phyloP scores from a whole-genome alignment of 2,113 vertebrate genomes.

The Dipodomys merriami region DNA sequence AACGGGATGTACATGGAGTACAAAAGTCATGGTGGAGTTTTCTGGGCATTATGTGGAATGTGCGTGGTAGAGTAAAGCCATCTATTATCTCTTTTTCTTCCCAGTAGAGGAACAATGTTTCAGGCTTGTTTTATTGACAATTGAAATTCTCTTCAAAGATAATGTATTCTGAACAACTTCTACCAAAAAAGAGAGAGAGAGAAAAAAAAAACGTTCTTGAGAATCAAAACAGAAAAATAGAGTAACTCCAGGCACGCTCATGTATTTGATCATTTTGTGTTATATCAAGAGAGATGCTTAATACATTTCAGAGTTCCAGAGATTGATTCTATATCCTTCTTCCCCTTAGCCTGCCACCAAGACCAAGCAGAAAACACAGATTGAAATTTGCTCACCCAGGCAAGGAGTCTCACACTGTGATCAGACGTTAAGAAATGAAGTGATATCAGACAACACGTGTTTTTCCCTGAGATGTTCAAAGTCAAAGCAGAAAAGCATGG shows the following conservation, averaged over 20 bases:
- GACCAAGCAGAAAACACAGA: not conserved
- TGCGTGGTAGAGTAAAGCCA: not conserved
- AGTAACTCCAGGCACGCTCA: conserved; percentile 39
- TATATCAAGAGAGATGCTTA: conserved; percentile 62
- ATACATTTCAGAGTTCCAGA: conserved; percentile 38
- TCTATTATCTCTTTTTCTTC: conserved; percentile 38
- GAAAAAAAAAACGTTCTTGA: conserved; percentile 66
- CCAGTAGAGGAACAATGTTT: conserved; percentile 44
- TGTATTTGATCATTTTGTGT: conserved; percentile 67
- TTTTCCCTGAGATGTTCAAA: not conserved
- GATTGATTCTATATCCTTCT: not conserved
- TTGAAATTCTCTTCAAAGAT: conserved; percentile 78
- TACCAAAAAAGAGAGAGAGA: not conserved
- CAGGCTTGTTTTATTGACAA: conserved; percentile 76
- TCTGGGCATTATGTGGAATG: not conserved
- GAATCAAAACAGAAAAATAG: conserved; percentile 75
- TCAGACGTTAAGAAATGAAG: not conserved
- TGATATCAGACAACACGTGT: not conserved
- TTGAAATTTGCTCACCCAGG: not conserved
- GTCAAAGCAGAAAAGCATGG: not conserved
- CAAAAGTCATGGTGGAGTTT: conserved; percentile 14
- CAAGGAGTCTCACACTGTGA: not conserved
- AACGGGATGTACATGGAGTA: not conserved
- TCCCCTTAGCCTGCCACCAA: not conserved
- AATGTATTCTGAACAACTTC: conserved; percentile 77